A percentile compares a stretch with the other conserved stretches of the same genome.
These are phyloP conservation scores for Nephrotoma guestfalica DNA, from an alignment of 2,888 invertebrate genomes.

Conservation along the genomic window DNA sequence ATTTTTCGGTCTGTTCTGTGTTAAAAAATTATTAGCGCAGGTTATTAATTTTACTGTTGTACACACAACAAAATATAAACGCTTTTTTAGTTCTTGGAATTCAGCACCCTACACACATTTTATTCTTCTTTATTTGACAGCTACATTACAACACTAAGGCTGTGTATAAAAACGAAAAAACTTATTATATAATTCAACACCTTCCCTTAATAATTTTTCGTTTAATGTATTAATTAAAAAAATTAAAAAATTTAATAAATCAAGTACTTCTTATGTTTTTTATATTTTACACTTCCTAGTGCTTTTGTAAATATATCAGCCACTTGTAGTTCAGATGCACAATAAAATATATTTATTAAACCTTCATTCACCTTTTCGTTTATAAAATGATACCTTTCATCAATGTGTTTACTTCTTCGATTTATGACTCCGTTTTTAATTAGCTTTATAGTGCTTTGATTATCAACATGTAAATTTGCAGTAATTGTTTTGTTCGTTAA, in stretches of 20 bases:
- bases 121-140: no score
- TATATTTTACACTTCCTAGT: background rate
- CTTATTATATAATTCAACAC: background rate
- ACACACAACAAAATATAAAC: no score
- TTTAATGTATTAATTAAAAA: background rate
- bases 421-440: background rate
- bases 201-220: background rate
- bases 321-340: constrained; percentile 9
- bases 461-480: background rate
- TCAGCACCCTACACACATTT: no score
- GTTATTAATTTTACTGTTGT: no score
- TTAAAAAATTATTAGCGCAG: no score
- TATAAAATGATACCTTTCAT: constrained; percentile 8
- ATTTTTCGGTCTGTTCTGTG: no score
- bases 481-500: background rate
- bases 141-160: no score
- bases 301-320: constrained; percentile 9
- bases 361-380: constrained; percentile 8
- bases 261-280: background rate
- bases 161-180: background rate
- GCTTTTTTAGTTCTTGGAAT: no score
- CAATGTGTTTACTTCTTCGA: constrained; percentile 9
- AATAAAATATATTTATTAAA: constrained; percentile 7
- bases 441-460: background rate
- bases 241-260: background rate